Evolutionary conservation across 2,797 vertebrate species (phyloP).

Genomic region (Pseudomugil gertrudae): DNA sequence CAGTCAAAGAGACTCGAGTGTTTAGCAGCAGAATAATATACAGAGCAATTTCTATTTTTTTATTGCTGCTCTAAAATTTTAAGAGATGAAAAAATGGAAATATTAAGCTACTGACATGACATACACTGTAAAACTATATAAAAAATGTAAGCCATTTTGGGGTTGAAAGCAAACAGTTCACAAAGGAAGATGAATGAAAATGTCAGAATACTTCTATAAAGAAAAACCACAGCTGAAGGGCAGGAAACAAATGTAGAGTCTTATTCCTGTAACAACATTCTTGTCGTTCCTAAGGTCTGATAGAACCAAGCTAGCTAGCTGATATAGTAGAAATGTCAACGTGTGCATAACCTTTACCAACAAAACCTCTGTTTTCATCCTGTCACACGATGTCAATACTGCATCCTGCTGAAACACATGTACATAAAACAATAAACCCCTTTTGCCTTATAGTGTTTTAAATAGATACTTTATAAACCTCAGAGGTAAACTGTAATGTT

Average conservation of each 20-base stretch:
- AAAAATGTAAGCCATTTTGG: neutral
- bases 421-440: too few relatives aligned
- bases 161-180: neutral
- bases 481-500: too few relatives aligned
- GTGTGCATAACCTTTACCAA: neutral
- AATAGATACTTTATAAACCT: too few relatives aligned
- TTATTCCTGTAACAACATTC: neutral
- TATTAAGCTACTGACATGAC: neutral
- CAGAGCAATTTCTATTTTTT: neutral
- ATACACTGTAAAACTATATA: neutral
- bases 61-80: neutral
- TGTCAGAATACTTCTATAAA: neutral
- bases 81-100: neutral
- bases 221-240: neutral
- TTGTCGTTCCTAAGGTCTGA: neutral
- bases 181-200: neutral
- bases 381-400: neutral
- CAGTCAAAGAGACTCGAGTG: conserved; percentile 46
- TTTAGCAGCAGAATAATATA: conserved; percentile 38
- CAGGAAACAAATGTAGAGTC: neutral
- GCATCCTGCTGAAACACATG: neutral
- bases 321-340: neutral
- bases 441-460: too few relatives aligned
- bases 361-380: neutral
- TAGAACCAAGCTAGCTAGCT: neutral